Conservation (phyloP, 1,140 invertebrate genomes). For the Orius insidiosus region DNA sequence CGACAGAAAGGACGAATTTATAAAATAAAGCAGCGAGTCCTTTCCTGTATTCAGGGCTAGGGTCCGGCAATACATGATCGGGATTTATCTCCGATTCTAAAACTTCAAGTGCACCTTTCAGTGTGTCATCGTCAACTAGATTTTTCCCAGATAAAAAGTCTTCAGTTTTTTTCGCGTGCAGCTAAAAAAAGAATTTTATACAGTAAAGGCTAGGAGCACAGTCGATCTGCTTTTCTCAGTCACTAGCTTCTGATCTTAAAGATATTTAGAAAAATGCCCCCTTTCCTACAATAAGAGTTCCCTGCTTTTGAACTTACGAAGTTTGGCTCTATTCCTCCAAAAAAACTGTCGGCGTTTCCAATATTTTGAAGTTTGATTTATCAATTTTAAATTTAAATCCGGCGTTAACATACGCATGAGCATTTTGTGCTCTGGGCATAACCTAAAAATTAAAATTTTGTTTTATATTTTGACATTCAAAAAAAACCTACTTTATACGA, state of each 20-base stretch:
- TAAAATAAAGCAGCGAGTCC: constrained; percentile 28
- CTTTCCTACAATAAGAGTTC: too few species aligned
- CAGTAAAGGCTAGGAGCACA: too few species aligned
- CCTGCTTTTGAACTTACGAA: constrained; percentile 40
- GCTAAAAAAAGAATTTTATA: constrained; percentile 23
- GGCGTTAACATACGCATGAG: constrained; percentile 49
- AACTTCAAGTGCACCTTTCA: constrained; percentile 36
- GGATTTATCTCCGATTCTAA: constrained; percentile 44
- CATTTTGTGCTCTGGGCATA: constrained; percentile 45
- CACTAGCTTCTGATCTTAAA: too few species aligned
- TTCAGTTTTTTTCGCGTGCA: constrained; percentile 49
- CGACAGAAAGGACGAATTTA: constrained; percentile 20
- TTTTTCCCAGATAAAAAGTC: constrained; percentile 37
- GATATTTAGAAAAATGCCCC: too few species aligned
- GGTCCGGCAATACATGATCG: constrained; percentile 40
- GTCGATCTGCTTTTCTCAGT: too few species aligned
- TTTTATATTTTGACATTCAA: not conserved
- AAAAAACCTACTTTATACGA: constrained; percentile 50
- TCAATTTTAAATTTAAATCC: constrained; percentile 52
- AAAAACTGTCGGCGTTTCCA: constrained; percentile 22
- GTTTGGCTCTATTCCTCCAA: constrained; percentile 45
- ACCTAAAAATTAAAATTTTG: constrained; percentile 10
- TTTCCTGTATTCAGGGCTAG: constrained; percentile 41
- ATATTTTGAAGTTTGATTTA: constrained; percentile 16
- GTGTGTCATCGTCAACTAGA: constrained; percentile 29